phyloP scores from a whole-genome alignment of 1,140 invertebrate species.

The Brachionus plicatilis region DNA sequence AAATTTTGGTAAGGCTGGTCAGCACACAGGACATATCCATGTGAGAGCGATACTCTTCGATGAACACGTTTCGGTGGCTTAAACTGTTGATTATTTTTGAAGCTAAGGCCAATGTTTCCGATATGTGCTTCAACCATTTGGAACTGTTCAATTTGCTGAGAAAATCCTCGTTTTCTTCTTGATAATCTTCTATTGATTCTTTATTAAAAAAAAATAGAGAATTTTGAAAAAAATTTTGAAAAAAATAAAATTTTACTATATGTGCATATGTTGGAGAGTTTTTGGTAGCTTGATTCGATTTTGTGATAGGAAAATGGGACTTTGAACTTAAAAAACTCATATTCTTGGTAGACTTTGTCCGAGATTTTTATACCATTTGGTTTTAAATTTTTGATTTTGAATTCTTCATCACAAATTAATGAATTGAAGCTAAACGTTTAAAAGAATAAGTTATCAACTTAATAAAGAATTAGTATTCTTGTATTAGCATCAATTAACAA shows the following conservation, averaged over 20 bases:
- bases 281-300: not conserved
- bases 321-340: slow-evolving; percentile 24
- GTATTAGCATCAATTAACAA: no score
- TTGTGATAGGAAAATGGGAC: slow-evolving; percentile 13
- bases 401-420: not conserved
- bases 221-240: not conserved
- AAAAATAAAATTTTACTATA: not conserved
- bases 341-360: not conserved
- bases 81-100: not conserved
- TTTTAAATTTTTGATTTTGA: not conserved
- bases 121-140: not conserved
- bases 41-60: not conserved
- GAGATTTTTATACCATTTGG: not conserved
- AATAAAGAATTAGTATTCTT: no score
- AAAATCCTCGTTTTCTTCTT: not conserved
- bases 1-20: not conserved
- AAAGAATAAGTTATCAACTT: no score
- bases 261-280: not conserved
- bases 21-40: not conserved
- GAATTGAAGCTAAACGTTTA: not conserved
- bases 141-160: not conserved
- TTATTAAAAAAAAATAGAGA: not conserved
- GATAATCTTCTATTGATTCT: not conserved
- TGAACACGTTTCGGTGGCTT: not conserved
- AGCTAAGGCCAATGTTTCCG: not conserved